Conservation (phyloP, 2,888 invertebrate species). For the Xylocampa areola region DNA sequence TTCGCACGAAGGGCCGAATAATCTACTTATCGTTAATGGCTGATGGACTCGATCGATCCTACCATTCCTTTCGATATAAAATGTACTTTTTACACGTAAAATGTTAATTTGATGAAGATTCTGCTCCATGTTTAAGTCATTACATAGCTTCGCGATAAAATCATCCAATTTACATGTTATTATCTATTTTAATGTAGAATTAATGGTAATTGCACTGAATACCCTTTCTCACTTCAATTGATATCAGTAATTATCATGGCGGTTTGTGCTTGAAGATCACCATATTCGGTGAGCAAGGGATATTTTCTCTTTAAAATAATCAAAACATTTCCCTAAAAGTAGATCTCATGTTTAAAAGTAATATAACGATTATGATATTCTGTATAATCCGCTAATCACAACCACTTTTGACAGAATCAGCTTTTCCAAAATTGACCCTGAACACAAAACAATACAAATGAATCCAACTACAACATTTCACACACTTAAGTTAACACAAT, state of each 20-base stretch:
- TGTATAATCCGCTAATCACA: background rate
- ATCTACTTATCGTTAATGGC: constrained; percentile 44
- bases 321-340: too few relatives aligned
- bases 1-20: constrained; percentile 51
- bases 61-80: constrained; percentile 12
- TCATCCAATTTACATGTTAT: constrained; percentile 5
- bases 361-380: constrained; percentile 1
- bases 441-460: constrained; percentile 34
- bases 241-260: constrained; percentile 15
- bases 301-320: constrained; percentile 2
- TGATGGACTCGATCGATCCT: constrained; percentile 28
- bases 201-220: constrained; percentile 14
- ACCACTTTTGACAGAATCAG: background rate
- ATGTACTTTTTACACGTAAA: constrained; percentile 11
- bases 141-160: constrained; percentile 25
- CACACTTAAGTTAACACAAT: constrained; percentile 20
- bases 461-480: constrained; percentile 40
- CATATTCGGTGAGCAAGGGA: background rate
- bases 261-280: constrained; percentile 2
- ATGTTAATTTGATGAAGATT: constrained; percentile 7
- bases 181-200: constrained; percentile 21
- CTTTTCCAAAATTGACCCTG: constrained; percentile 25
- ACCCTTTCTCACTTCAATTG: constrained; percentile 31
- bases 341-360: background rate
- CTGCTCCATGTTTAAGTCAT: constrained; percentile 8